phyloP scores from a whole-genome alignment of 2,113 vertebrate genomes.

The Aptenodytes patagonicus region DNA sequence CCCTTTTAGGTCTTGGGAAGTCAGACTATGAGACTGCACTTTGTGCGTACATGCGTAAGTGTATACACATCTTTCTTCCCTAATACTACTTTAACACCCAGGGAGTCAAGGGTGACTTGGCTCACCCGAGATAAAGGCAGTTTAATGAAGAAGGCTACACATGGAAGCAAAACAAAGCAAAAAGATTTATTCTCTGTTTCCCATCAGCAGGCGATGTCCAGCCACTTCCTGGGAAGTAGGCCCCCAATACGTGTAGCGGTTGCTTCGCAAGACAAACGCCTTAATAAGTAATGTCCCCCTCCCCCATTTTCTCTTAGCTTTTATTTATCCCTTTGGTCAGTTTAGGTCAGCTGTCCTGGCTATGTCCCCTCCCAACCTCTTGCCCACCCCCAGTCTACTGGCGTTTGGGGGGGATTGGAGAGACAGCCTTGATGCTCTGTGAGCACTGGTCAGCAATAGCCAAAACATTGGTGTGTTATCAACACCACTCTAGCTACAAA shows the following conservation, averaged over 20 bases:
- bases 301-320: background rate
- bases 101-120: too few relatives aligned
- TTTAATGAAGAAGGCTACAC: background rate
- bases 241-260: rapidly evolving
- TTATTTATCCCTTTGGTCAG: background rate
- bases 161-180: background rate
- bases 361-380: background rate
- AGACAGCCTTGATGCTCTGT: too few relatives aligned
- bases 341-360: background rate
- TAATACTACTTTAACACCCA: background rate
- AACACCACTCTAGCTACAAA: too few relatives aligned
- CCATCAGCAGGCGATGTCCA: background rate
- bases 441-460: too few relatives aligned
- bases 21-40: background rate
- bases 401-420: background rate
- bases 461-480: too few relatives aligned
- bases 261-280: background rate
- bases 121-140: background rate
- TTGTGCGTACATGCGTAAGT: rapidly evolving
- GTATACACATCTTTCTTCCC: background rate
- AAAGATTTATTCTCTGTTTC: background rate
- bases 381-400: background rate
- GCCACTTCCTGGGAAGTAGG: background rate
- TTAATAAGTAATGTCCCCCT: background rate
- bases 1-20: background rate